Base-by-base conservation (phyloP, 2,797 vertebrate species). In the Helostoma temminkii region DNA sequence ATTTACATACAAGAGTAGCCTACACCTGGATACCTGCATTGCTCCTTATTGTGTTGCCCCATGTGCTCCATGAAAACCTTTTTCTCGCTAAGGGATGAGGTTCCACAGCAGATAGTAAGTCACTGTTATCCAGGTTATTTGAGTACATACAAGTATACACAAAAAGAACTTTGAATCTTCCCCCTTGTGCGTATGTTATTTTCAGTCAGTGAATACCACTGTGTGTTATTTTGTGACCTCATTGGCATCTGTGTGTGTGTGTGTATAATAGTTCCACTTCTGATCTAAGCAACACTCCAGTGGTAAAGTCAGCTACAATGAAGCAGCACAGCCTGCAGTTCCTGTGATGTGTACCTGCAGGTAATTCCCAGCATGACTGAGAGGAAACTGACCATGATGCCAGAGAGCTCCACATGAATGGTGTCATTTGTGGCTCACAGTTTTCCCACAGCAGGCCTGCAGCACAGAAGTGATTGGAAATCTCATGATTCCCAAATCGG, bases 401-500 rank as follows among this genome's bases (percentile, higher is more conserved):
- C 24, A 6, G 19, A 64, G 21, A 0, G 3, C 46, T 48, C 32
- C 60, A 60, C 0, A 4, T 71, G 76, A 75, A 62, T 1, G 6
- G 55, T 47, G 71, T 82, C 37, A 73, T 64, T 71, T 59, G 66
- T 74, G 59, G 58, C 63, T 63, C 59, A n/a, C 50, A 1, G 73
- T 30, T 61, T 37, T 76, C 30, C n/a, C 9, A 26, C 64, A 21
- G 48, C 71, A 57, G 41, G 30, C 50, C 67, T 48, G 48, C 61
- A 42, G 61, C 62, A 52, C 61, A 15, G 54, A 60, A 48, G 76
- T 78, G 70, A 86, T 76, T 84, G 66, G 56, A 84, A 81, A 75
- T 76, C 82, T 80, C 64, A 81, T 83, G 79, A 87, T 82, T 81
- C 75, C 54, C 76, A 74, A 84, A 90, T 74, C 74, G 67, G 70